Evolutionary conservation across 2,888 invertebrate genomes (phyloP), one percentile per base, ranked within the genome.

Genomic region (Automeris io): DNA sequence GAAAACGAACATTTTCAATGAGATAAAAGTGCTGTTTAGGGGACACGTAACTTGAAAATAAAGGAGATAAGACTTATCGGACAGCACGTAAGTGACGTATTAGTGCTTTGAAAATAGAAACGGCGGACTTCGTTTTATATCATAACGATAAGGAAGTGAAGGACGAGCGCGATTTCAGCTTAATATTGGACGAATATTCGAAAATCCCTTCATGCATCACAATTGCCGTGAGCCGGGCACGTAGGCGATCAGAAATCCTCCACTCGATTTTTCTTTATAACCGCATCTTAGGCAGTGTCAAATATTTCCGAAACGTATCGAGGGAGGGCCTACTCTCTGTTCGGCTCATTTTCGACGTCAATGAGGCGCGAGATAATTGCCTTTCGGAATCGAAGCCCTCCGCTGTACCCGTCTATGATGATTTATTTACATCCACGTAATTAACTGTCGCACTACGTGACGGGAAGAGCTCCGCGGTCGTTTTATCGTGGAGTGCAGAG

Each of bases 401-500:
- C 69, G 64, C 73, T 74, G 67, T 75, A 70, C 71, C 76, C 72
- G 76, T 73, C 81, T 79, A 74, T 80, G 82, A 85, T 85, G 85
- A 86, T 86, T 85, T 85, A 86, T 85, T 83, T 85, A 83, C 77
- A 83, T 79, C 76, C 79, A 77, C 76, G 81, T 85, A 85, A 86
- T 85, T 83, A 85, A 83, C 80, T 83, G 83, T 86, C 83, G 73
- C 78, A 80, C 75, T 80, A 81, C 82, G 83, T 83, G 83, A 85
- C 82, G 80, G 81, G 75, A 81, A 76, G 73, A 75, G 76, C 76
- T 70, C 60, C 72, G 70, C 65, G 67, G 70, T 75, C 72, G 64
- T 70, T 82, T 83, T 83, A 85, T 82, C 82, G 73, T 67, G 57
- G 66, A 70, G 58, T 64, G 64, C 64, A 69, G 71, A 71, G 70